Base-by-base conservation (phyloP, 1,140 invertebrate genomes). In the Eubasilissa regina region DNA sequence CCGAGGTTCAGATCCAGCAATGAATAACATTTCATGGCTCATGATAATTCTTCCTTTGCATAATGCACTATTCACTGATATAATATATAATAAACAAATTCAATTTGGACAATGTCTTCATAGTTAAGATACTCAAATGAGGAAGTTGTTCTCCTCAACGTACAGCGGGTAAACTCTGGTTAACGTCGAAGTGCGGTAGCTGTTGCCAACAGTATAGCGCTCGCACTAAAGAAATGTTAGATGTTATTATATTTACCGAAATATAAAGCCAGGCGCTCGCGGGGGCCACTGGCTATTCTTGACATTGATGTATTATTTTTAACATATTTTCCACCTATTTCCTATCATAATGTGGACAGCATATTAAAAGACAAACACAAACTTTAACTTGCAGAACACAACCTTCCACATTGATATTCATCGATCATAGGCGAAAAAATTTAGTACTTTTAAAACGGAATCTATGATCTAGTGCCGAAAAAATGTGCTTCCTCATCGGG, bases 401-500 rank as follows among this genome's bases (percentile, higher is more conserved):
- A 77, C 75, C 75, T 77, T 77, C 75, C 75, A 68, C 75, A 77
- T 77, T 68, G 75, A 77, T 77, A 62, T 68, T 77, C 75, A 77
- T 77, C 55, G 75, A 77, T 77, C 75, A 77, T 77, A 77, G 75
- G 75, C 75, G 75, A 77, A 77, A 66, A 77, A 77, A 77, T 77
- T 77, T 77, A 77, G 75, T 77, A 77, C 75, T 77, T 77, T 68
- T 77, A 79, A 79, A 82, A 79, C 74, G 74, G 75, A 82, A 80
- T 82, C 78, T 82, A 82, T 75, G 74, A 79, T 73, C 78, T 80
- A 47, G 56, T 79, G 77, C 68, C 60, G 76, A 78, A 81, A 35
- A 74, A 17, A 72, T 70, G 47, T 43, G 75, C 75, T 79, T 79
- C 75, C 80, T 73, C 51, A 47, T 64, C 60, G 58, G 75, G 74